Base-by-base conservation (phyloP, 2,113 vertebrate species). In the Alligator mississippiensis region DNA sequence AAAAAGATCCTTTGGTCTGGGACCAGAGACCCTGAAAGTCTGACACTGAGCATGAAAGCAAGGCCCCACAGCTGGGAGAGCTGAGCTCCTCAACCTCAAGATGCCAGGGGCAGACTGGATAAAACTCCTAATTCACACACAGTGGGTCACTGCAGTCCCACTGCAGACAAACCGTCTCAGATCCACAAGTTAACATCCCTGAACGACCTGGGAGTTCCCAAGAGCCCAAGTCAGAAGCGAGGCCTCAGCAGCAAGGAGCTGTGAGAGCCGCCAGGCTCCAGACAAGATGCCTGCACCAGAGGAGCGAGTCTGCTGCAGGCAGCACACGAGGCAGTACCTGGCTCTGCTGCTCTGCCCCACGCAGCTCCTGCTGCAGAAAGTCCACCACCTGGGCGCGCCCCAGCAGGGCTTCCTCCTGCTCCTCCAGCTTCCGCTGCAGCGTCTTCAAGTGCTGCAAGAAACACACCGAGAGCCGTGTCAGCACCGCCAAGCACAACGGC, bases 361-460 rank as follows among this genome's bases (percentile, higher is more conserved):
- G 96, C 55, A 99, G 93, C 90, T 99, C 99, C 93, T 98, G 98
- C 90, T 99, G 99, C 76, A 99, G 97, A 98, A 99, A 94, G 64
- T 99, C 99, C 38, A 99, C 94, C 55, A 98, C 98, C 84, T 98
- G 98, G 59, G 98, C 95, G 7, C 97, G 98, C 77, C 98, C 99
- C 34, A 95, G 87, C 15, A 99, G 93, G 25, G 98, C 97, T 84
- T 98, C 98, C 62, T 99, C 98, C 2, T 98, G 97, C 90, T 99
- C 99, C 90, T 99, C 98, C 2, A 98, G 97, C 11, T 97, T 98
- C 21, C 96, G 97, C 96, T 98, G 98, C 6, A 99, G 97, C 2
- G 88, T 70, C 19, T 66, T 82, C 70, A 99, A 96, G 21, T 98
- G 98, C 99, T 99, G 93, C 1, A 62, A 77, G 85, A 87, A 6